These are phyloP conservation scores for Melanerpes formicivorus DNA, from an alignment of 2,113 vertebrate species.

Conservation along the genomic window DNA sequence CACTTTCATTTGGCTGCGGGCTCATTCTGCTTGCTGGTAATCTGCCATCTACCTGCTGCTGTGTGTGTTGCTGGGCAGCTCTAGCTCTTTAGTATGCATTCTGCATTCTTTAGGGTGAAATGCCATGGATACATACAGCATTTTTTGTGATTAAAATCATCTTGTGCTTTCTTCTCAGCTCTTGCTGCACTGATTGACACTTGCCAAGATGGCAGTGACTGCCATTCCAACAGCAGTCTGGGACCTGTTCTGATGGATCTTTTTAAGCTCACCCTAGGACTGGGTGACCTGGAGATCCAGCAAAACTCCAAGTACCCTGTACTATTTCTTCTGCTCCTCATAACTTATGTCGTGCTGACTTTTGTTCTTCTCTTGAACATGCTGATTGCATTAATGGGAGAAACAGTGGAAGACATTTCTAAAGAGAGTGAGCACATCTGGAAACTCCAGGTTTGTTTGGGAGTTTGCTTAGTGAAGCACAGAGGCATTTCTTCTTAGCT, in stretches of 20 bases:
- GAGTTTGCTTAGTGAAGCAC: not conserved
- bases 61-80: not conserved
- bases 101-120: not conserved
- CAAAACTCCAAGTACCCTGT: slow-evolving; percentile 82
- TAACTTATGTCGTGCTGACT: slow-evolving; percentile 80
- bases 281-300: slow-evolving; percentile 82
- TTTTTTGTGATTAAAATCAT: not conserved
- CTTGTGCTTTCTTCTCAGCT: slow-evolving; percentile 50
- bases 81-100: not conserved
- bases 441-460: slow-evolving; percentile 79
- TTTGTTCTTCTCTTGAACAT: slow-evolving; percentile 85
- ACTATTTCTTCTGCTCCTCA: slow-evolving; percentile 80
- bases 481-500: not conserved
- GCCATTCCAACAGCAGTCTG: slow-evolving; percentile 76
- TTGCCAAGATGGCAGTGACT: slow-evolving; percentile 56
- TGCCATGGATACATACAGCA: not conserved
- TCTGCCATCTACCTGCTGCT: not conserved
- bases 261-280: slow-evolving; percentile 82
- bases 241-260: slow-evolving; percentile 78
- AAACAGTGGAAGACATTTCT: slow-evolving; percentile 82
- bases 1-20: not conserved
- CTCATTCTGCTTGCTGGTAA: not conserved
- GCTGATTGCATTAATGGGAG: slow-evolving; percentile 84
- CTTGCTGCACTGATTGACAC: slow-evolving; percentile 79
- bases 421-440: slow-evolving; percentile 84